Evolutionary conservation across 2,113 vertebrate species (phyloP).

Genomic region (Indri indri): DNA sequence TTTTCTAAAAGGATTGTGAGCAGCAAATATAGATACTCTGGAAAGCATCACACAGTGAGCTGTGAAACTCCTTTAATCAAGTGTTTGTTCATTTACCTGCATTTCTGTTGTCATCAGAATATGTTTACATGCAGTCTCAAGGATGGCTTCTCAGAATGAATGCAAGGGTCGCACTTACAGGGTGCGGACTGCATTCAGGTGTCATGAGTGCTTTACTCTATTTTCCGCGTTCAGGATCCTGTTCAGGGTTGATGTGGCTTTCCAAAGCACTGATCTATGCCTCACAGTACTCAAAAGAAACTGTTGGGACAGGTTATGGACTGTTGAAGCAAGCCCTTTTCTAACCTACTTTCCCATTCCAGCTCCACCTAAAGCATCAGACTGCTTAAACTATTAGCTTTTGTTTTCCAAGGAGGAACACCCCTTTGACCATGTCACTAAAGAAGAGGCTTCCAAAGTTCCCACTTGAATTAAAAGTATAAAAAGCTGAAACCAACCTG

Average conservation of each 20-base stretch:
- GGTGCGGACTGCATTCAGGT: neutral
- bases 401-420: neutral
- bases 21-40: neutral
- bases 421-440: neutral
- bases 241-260: neutral
- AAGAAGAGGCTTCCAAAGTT: neutral
- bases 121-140: neutral
- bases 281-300: neutral
- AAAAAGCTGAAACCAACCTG: slow-evolving; percentile 1
- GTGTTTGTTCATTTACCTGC: neutral
- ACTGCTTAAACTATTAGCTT: neutral
- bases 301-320: neutral
- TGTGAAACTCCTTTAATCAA: neutral
- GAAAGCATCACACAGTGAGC: neutral
- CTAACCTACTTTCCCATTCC: neutral
- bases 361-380: neutral
- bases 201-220: rapidly evolving
- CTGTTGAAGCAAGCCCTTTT: neutral
- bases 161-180: neutral
- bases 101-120: neutral
- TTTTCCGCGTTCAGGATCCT: neutral
- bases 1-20: neutral
- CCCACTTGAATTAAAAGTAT: neutral
- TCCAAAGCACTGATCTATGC: neutral
- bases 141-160: neutral